phyloP scores from a whole-genome alignment of 2,797 vertebrate genomes.

The Hippopotamyrus pictus region DNA sequence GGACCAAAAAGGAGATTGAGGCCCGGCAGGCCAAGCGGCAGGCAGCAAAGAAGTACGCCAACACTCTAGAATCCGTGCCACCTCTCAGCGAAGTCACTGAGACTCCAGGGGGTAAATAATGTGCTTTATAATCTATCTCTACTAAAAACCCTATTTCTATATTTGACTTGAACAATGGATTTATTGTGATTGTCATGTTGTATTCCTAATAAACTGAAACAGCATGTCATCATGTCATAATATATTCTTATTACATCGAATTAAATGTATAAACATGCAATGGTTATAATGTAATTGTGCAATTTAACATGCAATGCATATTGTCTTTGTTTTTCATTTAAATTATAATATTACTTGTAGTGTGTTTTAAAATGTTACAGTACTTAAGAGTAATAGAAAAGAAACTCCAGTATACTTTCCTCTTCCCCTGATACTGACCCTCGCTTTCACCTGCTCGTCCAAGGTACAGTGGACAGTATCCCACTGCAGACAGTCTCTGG shows the following conservation, averaged over 20 bases:
- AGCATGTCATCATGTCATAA: background rate
- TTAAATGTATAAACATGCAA: background rate
- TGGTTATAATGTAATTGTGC: background rate
- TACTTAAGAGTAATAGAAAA: background rate
- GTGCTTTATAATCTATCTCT: background rate
- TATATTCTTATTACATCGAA: background rate
- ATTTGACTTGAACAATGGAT: background rate
- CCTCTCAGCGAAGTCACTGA: slow-evolving; percentile 83
- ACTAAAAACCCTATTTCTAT: background rate
- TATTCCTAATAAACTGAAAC: background rate
- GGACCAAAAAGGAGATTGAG: slow-evolving; percentile 94
- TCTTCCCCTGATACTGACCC: background rate
- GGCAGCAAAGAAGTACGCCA: slow-evolving; percentile 87
- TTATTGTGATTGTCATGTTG: background rate
- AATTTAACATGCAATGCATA: background rate
- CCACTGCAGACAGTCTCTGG: slow-evolving; percentile 71
- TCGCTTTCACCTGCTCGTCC: slow-evolving; percentile 4
- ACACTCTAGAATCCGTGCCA: slow-evolving; percentile 87
- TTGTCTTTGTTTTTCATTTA: background rate
- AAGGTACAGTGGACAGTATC: slow-evolving; percentile 44
- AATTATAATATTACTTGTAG: background rate
- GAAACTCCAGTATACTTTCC: background rate
- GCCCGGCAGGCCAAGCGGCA: slow-evolving; percentile 77
- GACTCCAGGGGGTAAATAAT: slow-evolving; percentile 74
- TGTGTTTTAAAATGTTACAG: background rate